Percentiles rank a stretch among this genome's conserved stretches.
Evolutionary conservation across 2,797 vertebrate genomes (phyloP).

Genomic region (Smutsia temminckii): DNA sequence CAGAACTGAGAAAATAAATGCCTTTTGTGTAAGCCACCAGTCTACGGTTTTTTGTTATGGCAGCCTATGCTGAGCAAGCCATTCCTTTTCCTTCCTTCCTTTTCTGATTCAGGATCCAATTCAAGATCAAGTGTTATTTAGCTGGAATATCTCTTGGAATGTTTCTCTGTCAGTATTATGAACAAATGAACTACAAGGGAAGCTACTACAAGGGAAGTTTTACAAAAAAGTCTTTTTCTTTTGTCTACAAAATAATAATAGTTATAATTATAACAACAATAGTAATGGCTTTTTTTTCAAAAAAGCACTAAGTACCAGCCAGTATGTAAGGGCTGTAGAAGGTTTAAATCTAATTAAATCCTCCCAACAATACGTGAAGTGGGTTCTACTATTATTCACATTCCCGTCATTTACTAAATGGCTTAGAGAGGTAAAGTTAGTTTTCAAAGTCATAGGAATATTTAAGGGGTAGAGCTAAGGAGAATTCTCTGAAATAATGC

Average conservation of each 20-base stretch:
- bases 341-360: not conserved
- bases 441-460: slow-evolving; percentile 52
- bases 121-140: not conserved
- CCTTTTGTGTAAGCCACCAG: not conserved
- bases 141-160: not conserved
- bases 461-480: not conserved
- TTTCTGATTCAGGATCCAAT: not conserved
- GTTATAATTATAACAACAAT: not conserved
- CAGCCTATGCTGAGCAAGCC: not conserved
- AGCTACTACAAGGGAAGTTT: not conserved
- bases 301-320: not conserved
- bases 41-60: not conserved
- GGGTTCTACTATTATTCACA: not conserved
- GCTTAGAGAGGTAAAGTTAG: slow-evolving; percentile 24
- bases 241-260: slow-evolving; percentile 9
- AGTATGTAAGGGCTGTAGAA: not conserved
- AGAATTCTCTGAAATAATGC: slow-evolving; percentile 36
- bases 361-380: not conserved
- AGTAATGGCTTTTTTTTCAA: not conserved
- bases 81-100: not conserved
- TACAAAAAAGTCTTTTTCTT: not conserved
- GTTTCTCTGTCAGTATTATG: not conserved
- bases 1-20: not conserved
- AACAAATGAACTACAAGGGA: not conserved
- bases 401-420: not conserved